Percentiles rank a stretch among this genome's conserved stretches.
Conservation (phyloP, 1,140 invertebrate species). For the Kradibia gibbosae region DNA sequence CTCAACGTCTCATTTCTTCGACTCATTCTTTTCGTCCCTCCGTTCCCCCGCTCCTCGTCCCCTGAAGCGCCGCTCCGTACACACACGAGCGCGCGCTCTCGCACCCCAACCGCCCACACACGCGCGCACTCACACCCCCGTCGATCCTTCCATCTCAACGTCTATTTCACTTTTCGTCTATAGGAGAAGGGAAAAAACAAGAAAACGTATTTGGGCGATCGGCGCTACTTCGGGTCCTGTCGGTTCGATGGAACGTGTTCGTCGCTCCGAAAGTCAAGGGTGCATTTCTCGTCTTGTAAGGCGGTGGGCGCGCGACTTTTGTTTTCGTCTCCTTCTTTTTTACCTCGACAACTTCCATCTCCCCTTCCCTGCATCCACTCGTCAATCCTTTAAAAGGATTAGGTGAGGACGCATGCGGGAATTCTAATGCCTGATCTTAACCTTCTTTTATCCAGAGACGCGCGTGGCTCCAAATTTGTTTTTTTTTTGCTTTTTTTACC, state of each 20-base stretch:
- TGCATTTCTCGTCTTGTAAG: constrained; percentile 4
- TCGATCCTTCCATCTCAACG: too few species aligned
- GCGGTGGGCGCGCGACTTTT: constrained; percentile 26
- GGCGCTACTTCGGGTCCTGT: constrained; percentile 11
- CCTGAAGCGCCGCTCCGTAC: not conserved
- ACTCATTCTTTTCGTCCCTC: too few species aligned
- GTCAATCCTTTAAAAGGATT: constrained; percentile 49
- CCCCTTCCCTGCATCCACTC: constrained; percentile 22
- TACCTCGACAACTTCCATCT: not conserved
- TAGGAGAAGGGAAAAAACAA: constrained; percentile 26
- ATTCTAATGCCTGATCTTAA: constrained; percentile 46
- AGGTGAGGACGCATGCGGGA: constrained; percentile 40
- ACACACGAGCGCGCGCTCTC: not conserved
- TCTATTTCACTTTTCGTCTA: too few species aligned
- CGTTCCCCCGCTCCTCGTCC: too few species aligned
- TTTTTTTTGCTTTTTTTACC: not conserved
- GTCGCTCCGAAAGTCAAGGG: constrained; percentile 41
- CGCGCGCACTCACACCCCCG: not conserved
- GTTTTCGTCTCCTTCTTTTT: not conserved
- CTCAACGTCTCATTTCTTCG: too few species aligned
- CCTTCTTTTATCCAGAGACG: constrained; percentile 14
- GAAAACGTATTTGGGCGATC: constrained; percentile 44
- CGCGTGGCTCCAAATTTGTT: not conserved
- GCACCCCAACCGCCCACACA: not conserved
- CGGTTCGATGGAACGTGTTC: constrained; percentile 41